phyloP scores from a whole-genome alignment of 1,140 invertebrate species.

The Drosophila asahinai region DNA sequence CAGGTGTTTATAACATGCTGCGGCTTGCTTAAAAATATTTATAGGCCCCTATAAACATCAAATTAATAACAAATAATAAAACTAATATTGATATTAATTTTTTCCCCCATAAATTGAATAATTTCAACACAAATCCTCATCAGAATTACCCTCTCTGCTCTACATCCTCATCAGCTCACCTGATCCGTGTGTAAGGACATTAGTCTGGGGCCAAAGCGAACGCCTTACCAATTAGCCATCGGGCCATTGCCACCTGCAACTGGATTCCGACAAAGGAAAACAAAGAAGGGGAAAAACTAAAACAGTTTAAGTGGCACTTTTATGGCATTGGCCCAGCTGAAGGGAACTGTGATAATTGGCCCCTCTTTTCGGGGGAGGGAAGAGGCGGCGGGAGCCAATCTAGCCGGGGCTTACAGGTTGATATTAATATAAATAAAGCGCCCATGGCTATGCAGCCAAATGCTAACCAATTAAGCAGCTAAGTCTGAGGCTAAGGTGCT shows the following conservation, averaged over 20 bases:
- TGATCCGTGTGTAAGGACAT: slow-evolving; percentile 26
- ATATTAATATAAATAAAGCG: slow-evolving; percentile 69
- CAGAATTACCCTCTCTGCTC: slow-evolving; percentile 2
- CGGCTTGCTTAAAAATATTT: too few relatives aligned
- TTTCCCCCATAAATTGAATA: background rate
- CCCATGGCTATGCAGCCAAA: slow-evolving; percentile 46
- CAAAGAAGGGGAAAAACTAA: slow-evolving; percentile 61
- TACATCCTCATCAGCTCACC: background rate
- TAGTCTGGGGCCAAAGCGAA: slow-evolving; percentile 29
- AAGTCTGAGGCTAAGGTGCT: slow-evolving; percentile 63
- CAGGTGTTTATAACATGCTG: too few relatives aligned
- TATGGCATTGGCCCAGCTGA: slow-evolving; percentile 65
- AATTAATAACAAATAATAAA: background rate
- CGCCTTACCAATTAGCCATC: slow-evolving; percentile 45
- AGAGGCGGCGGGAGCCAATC: slow-evolving; percentile 34
- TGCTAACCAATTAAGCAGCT: slow-evolving; percentile 66
- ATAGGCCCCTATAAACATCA: too few relatives aligned
- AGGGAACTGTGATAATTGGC: slow-evolving; percentile 67
- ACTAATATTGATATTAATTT: background rate
- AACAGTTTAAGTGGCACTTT: slow-evolving; percentile 81
- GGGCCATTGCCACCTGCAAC: slow-evolving; percentile 64
- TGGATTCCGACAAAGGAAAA: slow-evolving; percentile 39
- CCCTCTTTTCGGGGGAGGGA: background rate
- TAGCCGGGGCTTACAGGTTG: slow-evolving; percentile 48
- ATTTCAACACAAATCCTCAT: background rate